These are phyloP conservation scores for Centropyge bicolor DNA, from an alignment of 2,797 vertebrate genomes.

Conservation along the genomic window DNA sequence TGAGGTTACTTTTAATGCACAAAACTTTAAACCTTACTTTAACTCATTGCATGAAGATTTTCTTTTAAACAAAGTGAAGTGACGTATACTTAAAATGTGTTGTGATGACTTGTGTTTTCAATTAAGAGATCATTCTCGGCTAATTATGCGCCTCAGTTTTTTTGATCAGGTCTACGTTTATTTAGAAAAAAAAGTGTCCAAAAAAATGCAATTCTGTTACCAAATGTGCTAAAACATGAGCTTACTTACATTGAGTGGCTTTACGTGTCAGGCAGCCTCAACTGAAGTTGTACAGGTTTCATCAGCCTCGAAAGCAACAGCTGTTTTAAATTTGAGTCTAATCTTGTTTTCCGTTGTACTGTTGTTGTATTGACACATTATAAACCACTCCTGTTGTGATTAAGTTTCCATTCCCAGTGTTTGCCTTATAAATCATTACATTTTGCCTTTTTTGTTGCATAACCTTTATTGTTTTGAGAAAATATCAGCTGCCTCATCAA, in stretches of 20 bases:
- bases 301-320: constrained; percentile 4
- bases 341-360: background rate
- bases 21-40: constrained; percentile 5
- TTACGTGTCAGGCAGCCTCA: background rate
- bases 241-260: background rate
- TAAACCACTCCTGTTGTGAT: constrained; percentile 17
- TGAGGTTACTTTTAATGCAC: background rate
- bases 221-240: background rate
- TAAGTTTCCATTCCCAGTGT: background rate
- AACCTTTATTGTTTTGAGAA: constrained; percentile 12
- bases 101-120: constrained; percentile 9
- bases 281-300: background rate
- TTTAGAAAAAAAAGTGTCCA: background rate
- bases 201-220: background rate
- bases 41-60: constrained; percentile 19
- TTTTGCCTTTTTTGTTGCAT: constrained; percentile 43
- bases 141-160: background rate
- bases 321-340: background rate
- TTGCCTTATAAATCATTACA: constrained; percentile 39
- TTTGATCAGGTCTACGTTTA: background rate
- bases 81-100: background rate
- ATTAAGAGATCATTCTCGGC: background rate
- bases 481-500: constrained; percentile 5
- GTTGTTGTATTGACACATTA: background rate
- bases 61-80: constrained; percentile 15